Evolutionary conservation across 2,888 invertebrate species (phyloP).

Genomic region (Tetranychus piercei): DNA sequence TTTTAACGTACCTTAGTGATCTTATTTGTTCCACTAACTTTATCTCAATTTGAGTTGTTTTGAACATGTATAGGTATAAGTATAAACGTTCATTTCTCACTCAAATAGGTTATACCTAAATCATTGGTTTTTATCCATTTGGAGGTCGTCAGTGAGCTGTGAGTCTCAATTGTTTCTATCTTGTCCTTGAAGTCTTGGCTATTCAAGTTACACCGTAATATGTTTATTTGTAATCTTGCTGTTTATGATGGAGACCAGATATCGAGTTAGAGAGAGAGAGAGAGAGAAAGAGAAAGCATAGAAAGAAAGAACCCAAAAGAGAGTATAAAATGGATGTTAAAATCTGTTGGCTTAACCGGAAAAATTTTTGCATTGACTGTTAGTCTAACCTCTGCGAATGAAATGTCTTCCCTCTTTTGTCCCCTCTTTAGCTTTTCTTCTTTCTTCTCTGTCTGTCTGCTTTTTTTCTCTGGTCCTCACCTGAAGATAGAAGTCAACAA

Average conservation of each 20-base stretch:
- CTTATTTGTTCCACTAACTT: no score
- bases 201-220: neutral
- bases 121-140: neutral
- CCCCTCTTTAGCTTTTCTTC: neutral
- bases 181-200: neutral
- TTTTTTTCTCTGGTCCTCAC: neutral
- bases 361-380: neutral
- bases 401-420: neutral
- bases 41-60: neutral
- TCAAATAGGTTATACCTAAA: neutral
- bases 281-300: neutral
- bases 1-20: no score
- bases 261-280: neutral
- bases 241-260: slow-evolving; percentile 1
- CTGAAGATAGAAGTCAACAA: neutral
- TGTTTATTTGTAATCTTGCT: neutral
- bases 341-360: slow-evolving; percentile 1
- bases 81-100: no score
- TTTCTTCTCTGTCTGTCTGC: slow-evolving; percentile 5
- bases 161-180: neutral
- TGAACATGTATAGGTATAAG: no score
- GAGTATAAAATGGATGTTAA: neutral
- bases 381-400: no score
- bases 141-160: slow-evolving; percentile 1
- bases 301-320: neutral